Conservation (phyloP, 2,113 vertebrate genomes). For the Setophaga kirtlandii region DNA sequence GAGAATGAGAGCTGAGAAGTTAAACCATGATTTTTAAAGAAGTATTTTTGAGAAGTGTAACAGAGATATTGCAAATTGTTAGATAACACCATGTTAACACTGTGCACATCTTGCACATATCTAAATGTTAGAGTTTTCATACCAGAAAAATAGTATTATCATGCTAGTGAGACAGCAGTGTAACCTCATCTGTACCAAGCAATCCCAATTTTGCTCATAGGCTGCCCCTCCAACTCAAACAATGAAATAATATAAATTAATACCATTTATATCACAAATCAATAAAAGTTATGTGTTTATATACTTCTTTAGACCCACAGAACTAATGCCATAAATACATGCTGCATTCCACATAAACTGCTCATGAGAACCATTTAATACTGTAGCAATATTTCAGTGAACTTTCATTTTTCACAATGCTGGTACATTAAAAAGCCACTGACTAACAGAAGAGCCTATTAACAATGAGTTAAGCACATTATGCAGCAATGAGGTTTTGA, state of each 20-base stretch:
- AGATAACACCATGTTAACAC: background rate
- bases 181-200: background rate
- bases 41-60: background rate
- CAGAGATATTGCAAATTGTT: background rate
- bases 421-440: background rate
- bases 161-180: background rate
- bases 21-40: background rate
- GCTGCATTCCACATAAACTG: background rate
- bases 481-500: background rate
- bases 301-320: background rate
- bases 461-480: background rate
- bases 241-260: background rate
- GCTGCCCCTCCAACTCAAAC: background rate
- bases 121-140: background rate
- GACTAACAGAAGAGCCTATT: background rate
- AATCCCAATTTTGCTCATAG: background rate
- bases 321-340: background rate
- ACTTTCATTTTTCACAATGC: background rate
- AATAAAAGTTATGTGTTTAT: background rate
- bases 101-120: background rate
- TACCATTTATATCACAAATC: background rate
- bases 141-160: background rate
- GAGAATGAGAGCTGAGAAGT: background rate
- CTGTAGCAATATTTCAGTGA: background rate
- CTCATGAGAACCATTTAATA: background rate